These are phyloP conservation scores for Austrolebias charrua DNA, from an alignment of 2,797 vertebrate genomes.

Conservation along the genomic window DNA sequence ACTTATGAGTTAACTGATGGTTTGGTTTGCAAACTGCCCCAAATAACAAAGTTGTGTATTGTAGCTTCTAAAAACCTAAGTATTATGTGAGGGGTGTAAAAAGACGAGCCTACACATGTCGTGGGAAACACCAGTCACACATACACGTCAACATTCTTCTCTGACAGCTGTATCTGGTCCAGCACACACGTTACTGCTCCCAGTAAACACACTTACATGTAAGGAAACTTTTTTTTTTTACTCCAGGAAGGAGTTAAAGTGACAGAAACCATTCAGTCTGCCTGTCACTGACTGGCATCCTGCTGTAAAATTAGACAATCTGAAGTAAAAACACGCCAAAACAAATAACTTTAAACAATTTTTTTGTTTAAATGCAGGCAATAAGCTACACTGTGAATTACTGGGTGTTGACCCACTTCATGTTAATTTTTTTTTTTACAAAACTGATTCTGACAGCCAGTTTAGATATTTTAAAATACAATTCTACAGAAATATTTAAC, in stretches of 20 bases:
- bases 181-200: constrained; percentile 23
- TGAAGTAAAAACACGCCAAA: background rate
- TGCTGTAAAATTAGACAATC: background rate
- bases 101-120: constrained; percentile 29
- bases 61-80: too few relatives aligned
- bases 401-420: too few relatives aligned
- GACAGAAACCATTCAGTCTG: background rate
- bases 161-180: constrained; percentile 38
- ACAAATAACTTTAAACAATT: background rate
- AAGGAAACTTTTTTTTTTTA: constrained; percentile 12
- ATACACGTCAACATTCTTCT: constrained; percentile 58
- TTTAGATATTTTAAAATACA: too few relatives aligned
- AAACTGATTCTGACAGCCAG: background rate
- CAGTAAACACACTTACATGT: constrained; percentile 8
- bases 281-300: background rate
- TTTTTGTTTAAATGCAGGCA: background rate
- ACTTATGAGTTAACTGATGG: background rate
- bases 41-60: too few relatives aligned
- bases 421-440: too few relatives aligned
- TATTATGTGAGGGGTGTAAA: constrained; percentile 10
- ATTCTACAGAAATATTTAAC: too few relatives aligned
- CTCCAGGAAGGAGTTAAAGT: background rate
- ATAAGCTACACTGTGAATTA: too few relatives aligned
- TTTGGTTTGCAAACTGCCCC: too few relatives aligned
- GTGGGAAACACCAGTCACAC: constrained; percentile 61